Conservation (phyloP, 2,113 vertebrate genomes). For the Mesocricetus auratus region DNA sequence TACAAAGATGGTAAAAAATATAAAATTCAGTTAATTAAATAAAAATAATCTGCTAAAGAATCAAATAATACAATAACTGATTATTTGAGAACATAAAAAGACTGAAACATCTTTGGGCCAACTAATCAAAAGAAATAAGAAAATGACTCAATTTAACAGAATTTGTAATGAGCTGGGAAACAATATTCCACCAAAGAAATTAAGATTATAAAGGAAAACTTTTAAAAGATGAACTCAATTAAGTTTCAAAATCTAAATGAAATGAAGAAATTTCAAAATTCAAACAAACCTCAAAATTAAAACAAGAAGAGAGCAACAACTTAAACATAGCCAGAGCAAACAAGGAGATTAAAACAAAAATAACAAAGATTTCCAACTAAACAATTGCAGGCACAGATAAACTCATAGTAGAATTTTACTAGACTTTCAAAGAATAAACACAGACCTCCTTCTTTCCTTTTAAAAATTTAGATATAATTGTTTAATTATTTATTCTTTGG, state of each 20-base stretch:
- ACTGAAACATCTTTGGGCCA: not conserved
- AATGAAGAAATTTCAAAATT: not conserved
- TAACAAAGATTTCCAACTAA: not conserved
- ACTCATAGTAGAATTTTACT: not conserved
- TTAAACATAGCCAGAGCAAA: not conserved
- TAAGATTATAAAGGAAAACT: not conserved
- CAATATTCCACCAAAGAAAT: not conserved
- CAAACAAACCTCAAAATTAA: not conserved
- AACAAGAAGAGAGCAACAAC: not conserved
- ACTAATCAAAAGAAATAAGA: not conserved
- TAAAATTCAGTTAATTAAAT: not conserved
- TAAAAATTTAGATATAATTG: not conserved
- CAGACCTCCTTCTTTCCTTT: not conserved
- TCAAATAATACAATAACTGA: not conserved
- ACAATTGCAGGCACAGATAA: not conserved
- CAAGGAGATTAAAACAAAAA: not conserved
- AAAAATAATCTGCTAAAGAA: not conserved
- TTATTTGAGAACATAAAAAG: not conserved
- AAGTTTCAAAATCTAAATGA: not conserved
- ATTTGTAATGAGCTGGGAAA: not conserved
- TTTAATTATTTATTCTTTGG: not conserved
- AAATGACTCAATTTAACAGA: not conserved
- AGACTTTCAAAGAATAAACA: not conserved
- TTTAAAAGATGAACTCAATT: not conserved
- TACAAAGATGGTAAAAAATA: not conserved